These are phyloP conservation scores for Drosophila melanosoma DNA, from an alignment of 2,888 invertebrate genomes.

Conservation along the genomic window DNA sequence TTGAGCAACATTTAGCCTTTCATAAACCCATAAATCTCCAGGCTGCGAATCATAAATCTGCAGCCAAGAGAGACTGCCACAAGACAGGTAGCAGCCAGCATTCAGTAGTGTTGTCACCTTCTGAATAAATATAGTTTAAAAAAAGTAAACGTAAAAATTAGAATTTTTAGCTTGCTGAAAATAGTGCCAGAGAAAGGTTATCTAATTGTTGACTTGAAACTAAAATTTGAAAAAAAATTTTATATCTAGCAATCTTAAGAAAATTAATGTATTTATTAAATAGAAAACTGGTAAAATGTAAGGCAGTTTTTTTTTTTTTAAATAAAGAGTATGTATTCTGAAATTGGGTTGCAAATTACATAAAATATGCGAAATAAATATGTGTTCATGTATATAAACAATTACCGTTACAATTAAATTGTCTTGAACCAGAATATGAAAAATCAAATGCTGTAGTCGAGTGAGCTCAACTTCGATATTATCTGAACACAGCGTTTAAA, in stretches of 20 bases:
- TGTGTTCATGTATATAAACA: background rate
- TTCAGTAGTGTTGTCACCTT: constrained; percentile 2
- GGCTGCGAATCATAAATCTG: constrained; percentile 70
- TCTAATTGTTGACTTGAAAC: background rate
- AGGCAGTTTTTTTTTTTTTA: background rate
- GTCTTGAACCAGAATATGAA: background rate
- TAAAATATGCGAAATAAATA: background rate
- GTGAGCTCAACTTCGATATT: no score
- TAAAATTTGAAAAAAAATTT: no score
- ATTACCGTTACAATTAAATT: background rate
- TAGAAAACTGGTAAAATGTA: background rate
- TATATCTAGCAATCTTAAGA: background rate
- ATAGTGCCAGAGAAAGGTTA: no score
- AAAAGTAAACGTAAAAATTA: background rate
- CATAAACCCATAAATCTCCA: constrained; percentile 73
- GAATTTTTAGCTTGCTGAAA: background rate
- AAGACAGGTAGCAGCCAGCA: constrained; percentile 15
- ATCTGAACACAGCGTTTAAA: no score
- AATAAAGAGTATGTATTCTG: background rate
- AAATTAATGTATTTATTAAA: background rate
- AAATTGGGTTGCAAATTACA: background rate
- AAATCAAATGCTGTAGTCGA: background rate
- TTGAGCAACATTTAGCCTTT: constrained; percentile 45
- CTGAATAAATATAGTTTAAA: background rate
- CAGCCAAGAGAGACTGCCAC: constrained; percentile 9